Conservation (phyloP, 2,113 vertebrate genomes). For the Megalops atlanticus region DNA sequence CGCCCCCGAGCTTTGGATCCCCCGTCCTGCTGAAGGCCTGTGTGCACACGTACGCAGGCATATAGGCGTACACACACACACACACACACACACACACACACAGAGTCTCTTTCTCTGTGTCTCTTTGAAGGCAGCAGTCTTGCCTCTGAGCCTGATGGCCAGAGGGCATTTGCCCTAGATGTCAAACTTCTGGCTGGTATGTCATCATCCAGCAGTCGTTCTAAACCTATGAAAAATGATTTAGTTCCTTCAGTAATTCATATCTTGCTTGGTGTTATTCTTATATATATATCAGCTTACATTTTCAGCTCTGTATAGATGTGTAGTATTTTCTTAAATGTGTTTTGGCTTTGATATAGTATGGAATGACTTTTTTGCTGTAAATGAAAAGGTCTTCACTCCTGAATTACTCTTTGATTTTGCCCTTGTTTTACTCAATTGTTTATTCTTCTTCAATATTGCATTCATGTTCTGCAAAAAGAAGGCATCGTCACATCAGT, state of each 20-base stretch:
- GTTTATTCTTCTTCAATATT: background rate
- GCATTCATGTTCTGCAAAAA: background rate
- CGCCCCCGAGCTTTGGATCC: background rate
- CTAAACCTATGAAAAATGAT: background rate
- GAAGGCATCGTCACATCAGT: too few species aligned
- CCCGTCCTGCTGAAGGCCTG: background rate
- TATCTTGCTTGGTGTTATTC: too few species aligned
- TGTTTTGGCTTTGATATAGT: too few species aligned
- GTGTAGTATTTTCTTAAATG: too few species aligned
- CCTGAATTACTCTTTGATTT: background rate
- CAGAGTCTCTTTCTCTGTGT: background rate
- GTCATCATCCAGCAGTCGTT: background rate
- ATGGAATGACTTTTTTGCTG: background rate
- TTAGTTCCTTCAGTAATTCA: background rate
- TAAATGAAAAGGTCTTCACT: background rate
- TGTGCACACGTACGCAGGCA: background rate
- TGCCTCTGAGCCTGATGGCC: background rate
- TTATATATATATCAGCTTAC: too few species aligned
- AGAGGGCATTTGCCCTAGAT: background rate
- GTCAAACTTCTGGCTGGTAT: background rate
- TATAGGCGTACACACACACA: background rate
- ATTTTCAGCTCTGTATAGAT: too few species aligned
- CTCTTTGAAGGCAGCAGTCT: background rate
- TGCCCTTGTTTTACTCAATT: background rate
- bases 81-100: background rate